phyloP scores from a whole-genome alignment of 2,113 vertebrate species.

The Enhydra lutris region DNA sequence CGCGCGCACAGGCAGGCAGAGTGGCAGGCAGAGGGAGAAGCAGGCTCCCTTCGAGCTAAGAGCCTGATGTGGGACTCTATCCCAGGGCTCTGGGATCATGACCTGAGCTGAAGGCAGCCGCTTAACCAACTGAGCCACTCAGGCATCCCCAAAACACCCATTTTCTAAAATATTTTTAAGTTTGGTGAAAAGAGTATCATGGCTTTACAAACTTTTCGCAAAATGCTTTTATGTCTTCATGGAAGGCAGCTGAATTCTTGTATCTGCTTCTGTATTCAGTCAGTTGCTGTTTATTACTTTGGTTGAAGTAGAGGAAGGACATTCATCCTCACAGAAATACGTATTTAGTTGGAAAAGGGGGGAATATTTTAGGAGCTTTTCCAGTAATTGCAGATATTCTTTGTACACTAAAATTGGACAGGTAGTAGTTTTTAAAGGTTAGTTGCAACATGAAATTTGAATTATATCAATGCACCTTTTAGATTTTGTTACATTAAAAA shows the following conservation, averaged over 20 bases:
- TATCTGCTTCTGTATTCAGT: not conserved
- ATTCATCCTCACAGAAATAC: not conserved
- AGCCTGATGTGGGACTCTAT: too few species aligned
- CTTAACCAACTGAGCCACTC: too few species aligned
- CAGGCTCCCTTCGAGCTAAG: too few species aligned
- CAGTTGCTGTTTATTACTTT: not conserved
- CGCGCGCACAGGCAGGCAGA: too few species aligned
- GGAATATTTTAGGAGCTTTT: not conserved
- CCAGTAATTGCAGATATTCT: not conserved
- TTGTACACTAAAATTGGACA: not conserved
- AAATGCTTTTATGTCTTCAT: not conserved
- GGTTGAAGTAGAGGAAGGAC: not conserved
- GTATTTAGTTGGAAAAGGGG: not conserved
- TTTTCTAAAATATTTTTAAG: conserved; percentile 16
- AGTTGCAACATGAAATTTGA: conserved; percentile 12
- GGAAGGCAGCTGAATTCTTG: not conserved
- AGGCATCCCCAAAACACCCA: not conserved
- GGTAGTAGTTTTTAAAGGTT: not conserved
- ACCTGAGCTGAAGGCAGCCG: too few species aligned
- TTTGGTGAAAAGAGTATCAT: not conserved
- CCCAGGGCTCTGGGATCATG: too few species aligned
- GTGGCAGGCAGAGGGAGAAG: too few species aligned
- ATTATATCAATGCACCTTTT: not conserved
- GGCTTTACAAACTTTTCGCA: not conserved
- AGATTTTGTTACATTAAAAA: not conserved